These are phyloP conservation scores for Australoheros facetus DNA, from an alignment of 2,797 vertebrate species.

Conservation along the genomic window DNA sequence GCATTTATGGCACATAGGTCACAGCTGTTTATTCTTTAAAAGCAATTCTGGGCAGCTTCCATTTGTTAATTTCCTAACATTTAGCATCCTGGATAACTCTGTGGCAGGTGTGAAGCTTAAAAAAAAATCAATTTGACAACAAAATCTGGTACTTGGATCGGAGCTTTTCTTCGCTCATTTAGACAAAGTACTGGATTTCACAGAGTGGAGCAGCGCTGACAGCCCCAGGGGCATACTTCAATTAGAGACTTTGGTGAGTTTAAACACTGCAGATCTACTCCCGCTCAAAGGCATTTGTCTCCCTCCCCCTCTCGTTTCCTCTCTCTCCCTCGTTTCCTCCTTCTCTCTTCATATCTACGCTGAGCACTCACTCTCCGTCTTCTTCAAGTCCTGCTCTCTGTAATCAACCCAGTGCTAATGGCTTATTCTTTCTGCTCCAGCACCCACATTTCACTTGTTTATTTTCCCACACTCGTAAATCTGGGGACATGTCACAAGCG, in stretches of 20 bases:
- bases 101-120: slow-evolving; percentile 55
- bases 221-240: slow-evolving; percentile 80
- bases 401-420: slow-evolving; percentile 99
- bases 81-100: slow-evolving; percentile 35
- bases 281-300: slow-evolving; percentile 71
- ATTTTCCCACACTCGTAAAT: slow-evolving; percentile 97
- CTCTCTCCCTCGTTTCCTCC: slow-evolving; percentile 17
- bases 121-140: slow-evolving; percentile 61
- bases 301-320: slow-evolving; percentile 30
- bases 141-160: slow-evolving; percentile 53
- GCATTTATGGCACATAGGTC: slow-evolving; percentile 35
- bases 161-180: slow-evolving; percentile 69
- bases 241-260: slow-evolving; percentile 82
- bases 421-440: slow-evolving; percentile 99
- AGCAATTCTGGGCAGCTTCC: background rate
- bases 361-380: slow-evolving; percentile 81
- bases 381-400: slow-evolving; percentile 84
- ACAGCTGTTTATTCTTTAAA: slow-evolving; percentile 29
- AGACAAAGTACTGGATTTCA: slow-evolving; percentile 76
- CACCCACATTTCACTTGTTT: slow-evolving; percentile 99
- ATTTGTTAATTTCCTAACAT: slow-evolving; percentile 39
- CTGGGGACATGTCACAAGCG: slow-evolving; percentile 92
- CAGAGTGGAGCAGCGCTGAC: slow-evolving; percentile 67
- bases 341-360: slow-evolving; percentile 64
- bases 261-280: slow-evolving; percentile 82